phyloP scores from a whole-genome alignment of 2,797 vertebrate genomes.

The Sebastes cheni region DNA sequence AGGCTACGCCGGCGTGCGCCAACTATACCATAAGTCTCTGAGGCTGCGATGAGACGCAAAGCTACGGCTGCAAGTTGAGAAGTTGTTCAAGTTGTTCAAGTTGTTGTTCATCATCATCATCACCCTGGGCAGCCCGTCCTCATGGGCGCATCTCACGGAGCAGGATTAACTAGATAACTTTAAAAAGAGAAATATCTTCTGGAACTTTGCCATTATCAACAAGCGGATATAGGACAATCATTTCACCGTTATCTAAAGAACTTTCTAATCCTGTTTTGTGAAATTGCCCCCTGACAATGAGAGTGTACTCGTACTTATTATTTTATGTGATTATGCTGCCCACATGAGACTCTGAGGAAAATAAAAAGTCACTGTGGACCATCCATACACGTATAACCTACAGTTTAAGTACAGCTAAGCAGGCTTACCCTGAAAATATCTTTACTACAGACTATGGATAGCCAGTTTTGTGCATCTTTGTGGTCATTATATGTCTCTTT shows the following conservation, averaged over 20 bases:
- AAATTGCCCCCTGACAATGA: not conserved
- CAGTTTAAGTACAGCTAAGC: not conserved
- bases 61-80: conserved; percentile 25
- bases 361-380: not conserved
- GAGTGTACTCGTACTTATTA: not conserved
- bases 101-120: conserved; percentile 14
- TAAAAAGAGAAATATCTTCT: not conserved
- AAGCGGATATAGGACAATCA: not conserved
- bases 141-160: conserved; percentile 1
- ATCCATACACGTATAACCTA: not conserved
- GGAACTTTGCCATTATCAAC: conserved; percentile 6
- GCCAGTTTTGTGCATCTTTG: too few species aligned
- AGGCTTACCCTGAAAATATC: not conserved
- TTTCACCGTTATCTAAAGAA: not conserved
- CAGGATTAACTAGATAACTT: not conserved
- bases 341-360: not conserved
- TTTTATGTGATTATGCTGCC: not conserved
- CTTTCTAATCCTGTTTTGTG: not conserved
- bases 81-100: not conserved
- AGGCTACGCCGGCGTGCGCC: conserved; percentile 16
- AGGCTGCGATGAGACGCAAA: conserved; percentile 39
- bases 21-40: conserved; percentile 52
- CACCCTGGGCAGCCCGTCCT: conserved; percentile 21
- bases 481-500: too few species aligned
- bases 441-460: not conserved